Evolutionary conservation across 2,888 invertebrate species (phyloP), one percentile per base, ranked within the genome.

Genomic region (Acronicta leporina): DNA sequence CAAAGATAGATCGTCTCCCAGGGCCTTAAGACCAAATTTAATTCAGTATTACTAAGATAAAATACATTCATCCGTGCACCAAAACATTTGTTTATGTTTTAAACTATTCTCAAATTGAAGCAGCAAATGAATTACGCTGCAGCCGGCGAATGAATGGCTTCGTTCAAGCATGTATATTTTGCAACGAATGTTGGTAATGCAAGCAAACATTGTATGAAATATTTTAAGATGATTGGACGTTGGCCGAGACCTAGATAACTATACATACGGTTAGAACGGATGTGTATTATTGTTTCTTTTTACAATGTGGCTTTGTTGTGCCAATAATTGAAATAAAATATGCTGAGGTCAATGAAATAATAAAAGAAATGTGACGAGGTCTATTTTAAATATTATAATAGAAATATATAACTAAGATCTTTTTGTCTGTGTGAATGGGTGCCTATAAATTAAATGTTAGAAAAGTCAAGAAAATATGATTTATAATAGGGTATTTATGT

Each of bases 81-180:
- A 49, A 56, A 65, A 53, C 61, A 69, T 69, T 69, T 71, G 50
- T 70, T 38, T 68, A 59, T 70, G 65, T 68, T 59, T 64, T 64
- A 69, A 69, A 68, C 63, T 61, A 63, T 70, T 63, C 58, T 40
- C 45, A 63, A 67, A 55, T 44, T 33, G 63, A 33, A 58, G 56
- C 46, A 56, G 35, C 45, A 72, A 56, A 64, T 75, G 61, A 73
- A 75, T 65, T 68, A 60, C 57, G 44, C 63, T 50, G 61, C 48
- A 53, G 47, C 63, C 44, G 59, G 1, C 41, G 52, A 63, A 38
- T 61, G 63, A 63, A 71, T 54, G 60, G 48, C 56, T 60, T 62
- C 25, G 38, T 66, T 50, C 43, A 13, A 27, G 27, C 46, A 43
- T 15, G 55, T 47, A 43, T 59, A 48, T 65, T 64, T 46, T 43